A percentile compares a stretch with the other conserved stretches of the same genome.
Conservation (phyloP, 1,140 invertebrate genomes). For the Macrobrachium nipponense region DNA sequence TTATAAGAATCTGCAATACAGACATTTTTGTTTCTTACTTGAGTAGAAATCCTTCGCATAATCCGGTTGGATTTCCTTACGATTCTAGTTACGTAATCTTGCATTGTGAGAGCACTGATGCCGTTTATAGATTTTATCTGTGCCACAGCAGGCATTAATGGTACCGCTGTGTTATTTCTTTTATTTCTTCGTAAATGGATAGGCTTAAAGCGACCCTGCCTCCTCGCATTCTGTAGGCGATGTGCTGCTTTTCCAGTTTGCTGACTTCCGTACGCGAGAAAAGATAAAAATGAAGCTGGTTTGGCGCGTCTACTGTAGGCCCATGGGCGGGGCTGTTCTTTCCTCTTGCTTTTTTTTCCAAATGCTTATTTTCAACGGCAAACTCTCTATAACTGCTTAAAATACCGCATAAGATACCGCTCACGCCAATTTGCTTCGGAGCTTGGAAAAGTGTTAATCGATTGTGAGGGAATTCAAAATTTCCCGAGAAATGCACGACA, state of each 20-base stretch:
- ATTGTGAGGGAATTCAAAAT: background rate
- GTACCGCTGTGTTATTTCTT: too few species aligned
- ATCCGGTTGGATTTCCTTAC: too few species aligned
- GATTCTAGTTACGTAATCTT: too few species aligned
- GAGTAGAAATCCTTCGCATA: too few species aligned
- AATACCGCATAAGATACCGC: background rate
- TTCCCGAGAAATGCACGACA: background rate
- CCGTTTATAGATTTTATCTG: too few species aligned
- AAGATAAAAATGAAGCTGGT: constrained; percentile 26
- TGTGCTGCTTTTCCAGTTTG: background rate
- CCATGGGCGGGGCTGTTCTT: constrained; percentile 2
- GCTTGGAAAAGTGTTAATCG: background rate
- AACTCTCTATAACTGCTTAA: background rate
- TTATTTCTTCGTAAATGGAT: too few species aligned
- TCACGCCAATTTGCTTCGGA: background rate
- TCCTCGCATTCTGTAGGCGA: background rate
- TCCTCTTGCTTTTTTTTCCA: background rate
- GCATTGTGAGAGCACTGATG: too few species aligned
- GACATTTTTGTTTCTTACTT: too few species aligned
- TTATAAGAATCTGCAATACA: too few species aligned
- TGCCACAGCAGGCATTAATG: too few species aligned
- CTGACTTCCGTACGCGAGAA: background rate
- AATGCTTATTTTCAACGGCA: background rate
- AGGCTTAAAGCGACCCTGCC: background rate
- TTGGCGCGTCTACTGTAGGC: constrained; percentile 11